Evolutionary conservation across 2,797 vertebrate species (phyloP).

Genomic region (Astyanax mexicanus): DNA sequence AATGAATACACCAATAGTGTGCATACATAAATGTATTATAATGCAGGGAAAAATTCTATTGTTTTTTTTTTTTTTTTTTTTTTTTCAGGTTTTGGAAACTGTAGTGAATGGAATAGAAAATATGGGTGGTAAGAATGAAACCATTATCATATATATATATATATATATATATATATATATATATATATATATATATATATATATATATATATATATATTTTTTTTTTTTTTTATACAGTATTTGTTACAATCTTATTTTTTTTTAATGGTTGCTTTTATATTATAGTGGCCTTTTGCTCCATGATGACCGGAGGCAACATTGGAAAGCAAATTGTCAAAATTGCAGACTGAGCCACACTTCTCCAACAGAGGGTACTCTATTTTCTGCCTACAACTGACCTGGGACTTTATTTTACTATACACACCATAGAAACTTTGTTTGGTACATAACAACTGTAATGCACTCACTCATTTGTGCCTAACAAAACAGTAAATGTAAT

Average conservation of each 20-base stretch:
- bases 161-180: no score
- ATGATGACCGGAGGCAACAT: constrained; percentile 95
- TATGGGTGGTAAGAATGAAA: constrained; percentile 86
- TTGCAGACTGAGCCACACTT: constrained; percentile 78
- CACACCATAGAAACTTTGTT: no score
- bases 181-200: no score
- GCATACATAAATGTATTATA: neutral
- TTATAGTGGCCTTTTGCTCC: constrained; percentile 93
- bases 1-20: no score
- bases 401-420: neutral
- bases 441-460: no score
- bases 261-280: constrained; percentile 14
- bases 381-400: neutral
- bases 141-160: neutral
- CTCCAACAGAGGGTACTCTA: constrained; percentile 3
- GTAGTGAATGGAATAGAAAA: constrained; percentile 88
- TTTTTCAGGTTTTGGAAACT: constrained; percentile 88
- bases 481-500: no score
- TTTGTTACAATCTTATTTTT: neutral
- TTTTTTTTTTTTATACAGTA: no score
- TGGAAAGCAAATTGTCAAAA: constrained; percentile 91
- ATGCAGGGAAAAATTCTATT: no score
- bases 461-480: neutral
- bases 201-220: no score
- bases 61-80: constrained; percentile 38